Base-by-base conservation (phyloP, 1,140 invertebrate species). In the Saccostrea cuccullata region DNA sequence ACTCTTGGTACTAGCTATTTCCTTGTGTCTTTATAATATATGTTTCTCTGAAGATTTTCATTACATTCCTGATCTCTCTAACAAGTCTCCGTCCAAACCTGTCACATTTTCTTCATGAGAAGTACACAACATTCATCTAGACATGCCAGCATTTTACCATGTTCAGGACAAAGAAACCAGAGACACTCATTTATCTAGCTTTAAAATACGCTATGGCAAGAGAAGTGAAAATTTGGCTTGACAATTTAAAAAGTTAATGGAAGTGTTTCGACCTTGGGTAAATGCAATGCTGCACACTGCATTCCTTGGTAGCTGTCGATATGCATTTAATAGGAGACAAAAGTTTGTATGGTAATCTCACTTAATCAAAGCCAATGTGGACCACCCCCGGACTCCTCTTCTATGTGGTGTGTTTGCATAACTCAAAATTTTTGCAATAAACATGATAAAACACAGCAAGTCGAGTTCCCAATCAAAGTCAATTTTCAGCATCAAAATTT, bases 221-320 rank as follows among this genome's bases (percentile, higher is more conserved):
- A 77, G 70, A 77, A 77, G 70, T 77, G 26, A 77, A 77, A 77
- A 77, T 36, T 77, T 77, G 23, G 70, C 70, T 77, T 77, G 70
- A 77, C 23, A 30, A 77, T 77, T 77, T 77, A 77, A 77, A 73
- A 77, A 77, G 70, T 77, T 77, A 77, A 77, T 77, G 70, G 70
- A 77, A 77, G 70, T 77, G 70, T 77, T 77, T 77, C 70, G 26
- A 77, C 70, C 70, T 77, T 77, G 70, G 26, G 15, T 77, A 77
- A 77, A 77, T 77, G 70, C 70, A 77, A 30, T 77, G 70, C 70
- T 77, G 70, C 70, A 77, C 70, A 77, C 26, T 30, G 13, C 70
- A 77, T 77, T 77, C 70, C 70, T 30, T 36, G 70, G 70, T 77
- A 77, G 9, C 70, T 77, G 70, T 26, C 30, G 26, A 30, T 77